Base-by-base conservation (phyloP, 1,140 invertebrate species). In the Zaprionus africanus region DNA sequence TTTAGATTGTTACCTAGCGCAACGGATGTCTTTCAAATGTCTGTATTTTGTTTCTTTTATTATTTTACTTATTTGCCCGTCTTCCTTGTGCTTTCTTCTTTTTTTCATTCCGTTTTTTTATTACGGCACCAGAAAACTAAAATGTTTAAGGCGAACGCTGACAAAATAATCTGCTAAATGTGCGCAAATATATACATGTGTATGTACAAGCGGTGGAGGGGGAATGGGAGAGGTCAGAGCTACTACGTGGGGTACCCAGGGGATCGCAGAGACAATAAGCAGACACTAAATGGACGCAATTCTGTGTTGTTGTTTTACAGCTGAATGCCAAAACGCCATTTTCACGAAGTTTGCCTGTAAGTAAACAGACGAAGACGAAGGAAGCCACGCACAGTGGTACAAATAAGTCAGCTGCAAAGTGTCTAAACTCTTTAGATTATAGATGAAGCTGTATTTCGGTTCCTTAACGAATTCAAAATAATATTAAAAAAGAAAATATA, bases 141-240 rank as follows among this genome's bases (percentile, higher is more conserved):
- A 87, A 88, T 81, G 78, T 80, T 86, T 75, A 78, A 73, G 83
- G 19, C 63, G 17, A 71, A 78, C 80, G 81, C 66, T 72, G 81
- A 83, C 81, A 83, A 88, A 81, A 84, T 87, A 87, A 88, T 88
- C 85, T 88, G 66, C 66, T 82, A 88, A 88, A 81, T 87, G 84
- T 81, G 67, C 38, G 78, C 58, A 83, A 78, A 83, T 61, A 56
- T 24, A 34, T 65, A 26, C 56, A 13, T 13, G 7, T 7, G 0
- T 28, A 6, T 65, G 26, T 13, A 41, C 57, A 57, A 51, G 17
- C 56, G 31, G 9, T 43, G 4, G 4, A 49, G 31, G 24, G 57
- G n/a, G n/a, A 17, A 19, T 17, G 57, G 34, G 53, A 3, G 2
- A 43, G 36, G 54, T 17, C 28, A 17, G 9, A 59, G 34, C 15